phyloP scores from a whole-genome alignment of 2,113 vertebrate genomes.

The Phrynosoma platyrhinos region DNA sequence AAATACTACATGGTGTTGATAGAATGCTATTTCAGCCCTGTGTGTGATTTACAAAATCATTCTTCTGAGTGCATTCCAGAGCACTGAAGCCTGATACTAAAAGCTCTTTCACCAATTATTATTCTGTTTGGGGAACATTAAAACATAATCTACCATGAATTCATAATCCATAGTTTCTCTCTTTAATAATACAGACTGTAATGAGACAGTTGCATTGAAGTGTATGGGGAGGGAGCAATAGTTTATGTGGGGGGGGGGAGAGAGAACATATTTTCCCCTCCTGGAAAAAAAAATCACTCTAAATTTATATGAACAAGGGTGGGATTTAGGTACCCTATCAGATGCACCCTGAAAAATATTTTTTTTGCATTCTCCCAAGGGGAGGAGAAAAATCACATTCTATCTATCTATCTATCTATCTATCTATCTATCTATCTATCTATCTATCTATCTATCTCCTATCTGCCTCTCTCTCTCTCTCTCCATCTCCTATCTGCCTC shows the following conservation, averaged over 20 bases:
- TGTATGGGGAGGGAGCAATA: neutral
- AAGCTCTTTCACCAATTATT: conserved; percentile 71
- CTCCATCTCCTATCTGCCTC: too few relatives aligned
- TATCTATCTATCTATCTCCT: too few relatives aligned
- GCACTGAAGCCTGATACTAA: conserved; percentile 67
- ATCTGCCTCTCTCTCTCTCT: too few relatives aligned
- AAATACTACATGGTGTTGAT: conserved; percentile 37
- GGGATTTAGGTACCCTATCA: too few relatives aligned
- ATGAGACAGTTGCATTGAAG: conserved; percentile 41
- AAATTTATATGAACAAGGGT: neutral
- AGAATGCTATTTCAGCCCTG: conserved; percentile 12
- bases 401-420: too few relatives aligned
- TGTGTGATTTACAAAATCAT: conserved; percentile 69
- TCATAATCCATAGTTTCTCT: conserved; percentile 68
- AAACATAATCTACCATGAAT: conserved; percentile 70
- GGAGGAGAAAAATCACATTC: too few relatives aligned
- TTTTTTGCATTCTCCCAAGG: too few relatives aligned
- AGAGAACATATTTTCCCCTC: neutral
- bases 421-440: too few relatives aligned
- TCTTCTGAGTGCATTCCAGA: conserved; percentile 60
- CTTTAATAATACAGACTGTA: conserved; percentile 62
- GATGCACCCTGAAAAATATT: too few relatives aligned
- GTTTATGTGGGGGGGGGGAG: neutral
- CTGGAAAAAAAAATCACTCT: neutral
- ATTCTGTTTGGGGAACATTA: conserved; percentile 71